Evolutionary conservation across 1,140 invertebrate species (phyloP).

Genomic region (Oedothorax gibbosus): DNA sequence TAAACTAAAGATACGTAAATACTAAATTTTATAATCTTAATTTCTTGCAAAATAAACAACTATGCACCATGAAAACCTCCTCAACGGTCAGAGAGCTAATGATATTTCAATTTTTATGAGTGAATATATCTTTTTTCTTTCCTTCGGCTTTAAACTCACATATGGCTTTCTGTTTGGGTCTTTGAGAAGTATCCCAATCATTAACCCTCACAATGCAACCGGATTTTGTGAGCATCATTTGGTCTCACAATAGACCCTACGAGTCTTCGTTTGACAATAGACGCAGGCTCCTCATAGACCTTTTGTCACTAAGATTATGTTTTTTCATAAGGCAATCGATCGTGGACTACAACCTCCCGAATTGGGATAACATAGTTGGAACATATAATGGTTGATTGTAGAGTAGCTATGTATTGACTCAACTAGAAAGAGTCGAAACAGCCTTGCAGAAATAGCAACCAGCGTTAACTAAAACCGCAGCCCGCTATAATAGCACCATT

Average conservation of each 20-base stretch:
- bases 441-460: too few species aligned
- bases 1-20: too few species aligned
- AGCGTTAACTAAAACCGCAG: too few species aligned
- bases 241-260: conserved; percentile 13
- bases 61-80: too few species aligned
- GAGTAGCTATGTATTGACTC: too few species aligned
- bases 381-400: too few species aligned
- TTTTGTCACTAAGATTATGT: conserved; percentile 16
- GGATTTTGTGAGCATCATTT: conserved; percentile 9
- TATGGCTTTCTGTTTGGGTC: background rate
- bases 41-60: too few species aligned
- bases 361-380: too few species aligned
- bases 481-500: too few species aligned
- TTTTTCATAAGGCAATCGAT: background rate
- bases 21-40: too few species aligned
- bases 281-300: conserved; percentile 2
- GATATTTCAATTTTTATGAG: background rate
- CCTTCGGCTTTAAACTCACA: background rate
- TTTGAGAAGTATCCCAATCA: background rate
- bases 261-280: conserved; percentile 18
- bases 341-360: too few species aligned
- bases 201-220: background rate
- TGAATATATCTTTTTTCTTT: background rate
- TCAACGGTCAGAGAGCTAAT: background rate
- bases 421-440: too few species aligned